These are phyloP conservation scores for Procambarus virginalis DNA, from an alignment of 1,140 invertebrate species.

Conservation along the genomic window DNA sequence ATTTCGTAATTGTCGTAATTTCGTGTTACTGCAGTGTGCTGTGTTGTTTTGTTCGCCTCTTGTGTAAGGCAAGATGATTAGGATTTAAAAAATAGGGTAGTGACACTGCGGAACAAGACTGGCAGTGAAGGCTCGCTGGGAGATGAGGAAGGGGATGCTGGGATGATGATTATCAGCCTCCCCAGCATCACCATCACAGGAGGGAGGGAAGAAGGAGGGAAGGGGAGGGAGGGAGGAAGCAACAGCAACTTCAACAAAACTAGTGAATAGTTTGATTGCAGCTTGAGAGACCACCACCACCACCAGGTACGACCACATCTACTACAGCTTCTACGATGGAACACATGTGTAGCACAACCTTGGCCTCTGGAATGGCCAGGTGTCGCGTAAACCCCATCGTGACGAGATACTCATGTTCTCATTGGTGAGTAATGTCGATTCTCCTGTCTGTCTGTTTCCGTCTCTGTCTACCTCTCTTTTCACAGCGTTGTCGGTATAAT, in stretches of 20 bases:
- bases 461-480: background rate
- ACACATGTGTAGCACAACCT: background rate
- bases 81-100: background rate
- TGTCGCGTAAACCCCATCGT: background rate
- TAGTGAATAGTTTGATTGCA: background rate
- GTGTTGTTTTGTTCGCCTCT: too few relatives aligned
- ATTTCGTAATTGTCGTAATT: too few relatives aligned
- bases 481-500: background rate
- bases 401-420: background rate
- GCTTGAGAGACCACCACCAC: background rate
- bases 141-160: too few relatives aligned
- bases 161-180: background rate
- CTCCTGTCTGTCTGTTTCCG: background rate
- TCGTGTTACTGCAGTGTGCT: too few relatives aligned
- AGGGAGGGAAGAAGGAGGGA: background rate
- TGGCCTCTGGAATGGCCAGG: background rate
- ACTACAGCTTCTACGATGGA: conserved; percentile 13
- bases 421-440: background rate
- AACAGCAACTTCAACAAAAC: background rate
- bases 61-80: too few relatives aligned
- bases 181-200: too few relatives aligned
- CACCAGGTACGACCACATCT: conserved; percentile 8
- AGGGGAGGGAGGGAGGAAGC: background rate
- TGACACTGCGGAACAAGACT: background rate
- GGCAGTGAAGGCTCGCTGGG: background rate